Evolutionary conservation across 1,140 invertebrate species (phyloP), one percentile per base, ranked within the genome.

Genomic region (Melanaphis sacchari): DNA sequence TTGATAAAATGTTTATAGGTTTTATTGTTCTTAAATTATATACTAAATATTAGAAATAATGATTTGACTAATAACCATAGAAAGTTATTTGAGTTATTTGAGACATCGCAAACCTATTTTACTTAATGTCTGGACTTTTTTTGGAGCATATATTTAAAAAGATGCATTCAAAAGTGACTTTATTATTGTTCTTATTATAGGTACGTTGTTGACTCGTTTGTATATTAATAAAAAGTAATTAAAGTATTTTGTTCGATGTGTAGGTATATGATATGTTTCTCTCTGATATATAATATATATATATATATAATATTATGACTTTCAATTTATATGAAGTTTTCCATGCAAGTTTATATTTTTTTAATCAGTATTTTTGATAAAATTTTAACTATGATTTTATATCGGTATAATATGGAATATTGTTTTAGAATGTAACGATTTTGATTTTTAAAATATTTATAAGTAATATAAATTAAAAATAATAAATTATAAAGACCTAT

Each of bases 181-280:
- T 46, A 89, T 40, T 41, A 43, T 88, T 88, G 43, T 36, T 88
- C 43, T 22, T 49, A n/a, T 21, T 49, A n/a, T 21, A 88, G n/a
- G 31, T 49, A 49, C 41, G 22, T 0, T 89, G n/a, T 52, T 89
- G n/a, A 52, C 3, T 52, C 46, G 22, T 89, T 89, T 52, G 46
- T 89, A 52, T 38, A 21, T n/a, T 89, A 38, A 89, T 89, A 89
- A 89, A 49, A 46, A n/a, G 85, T 46, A n/a, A n/a, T 87, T 46
- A 36, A 87, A 15, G 31, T 87, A 87, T 49, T 49, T 22, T 43
- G 43, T 46, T 87, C 40, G 4, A 43, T 87, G 31, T 76, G n/a
- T 26, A 38, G 22, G 76, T 41, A 41, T 84, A 40, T 41, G 8
- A 40, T 84, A 40, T 84, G 82, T 40, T 26, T 84, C 43, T 46